Percentiles rank a stretch among this genome's conserved stretches.
These are phyloP conservation scores for Guaruba guarouba DNA, from an alignment of 2,113 vertebrate genomes.

Conservation along the genomic window DNA sequence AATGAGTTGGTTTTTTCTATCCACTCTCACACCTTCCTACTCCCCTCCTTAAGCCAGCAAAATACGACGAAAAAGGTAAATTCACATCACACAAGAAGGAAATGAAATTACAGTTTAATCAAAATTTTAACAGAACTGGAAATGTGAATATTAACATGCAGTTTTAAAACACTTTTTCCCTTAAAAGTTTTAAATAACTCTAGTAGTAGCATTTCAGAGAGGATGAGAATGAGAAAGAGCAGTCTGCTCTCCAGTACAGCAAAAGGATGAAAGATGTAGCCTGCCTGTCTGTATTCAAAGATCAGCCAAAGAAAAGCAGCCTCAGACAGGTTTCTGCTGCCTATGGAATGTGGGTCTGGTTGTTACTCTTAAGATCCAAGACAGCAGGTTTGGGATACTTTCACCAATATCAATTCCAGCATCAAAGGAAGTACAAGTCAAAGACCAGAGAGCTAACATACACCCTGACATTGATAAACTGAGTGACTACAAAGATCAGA, in stretches of 20 bases:
- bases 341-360: neutral
- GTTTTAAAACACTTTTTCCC: neutral
- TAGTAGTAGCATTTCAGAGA: neutral
- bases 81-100: neutral
- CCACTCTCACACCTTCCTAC: neutral
- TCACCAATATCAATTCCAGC: neutral
- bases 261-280: neutral
- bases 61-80: neutral
- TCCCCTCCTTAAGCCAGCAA: neutral
- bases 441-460: neutral
- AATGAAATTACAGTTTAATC: neutral
- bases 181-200: neutral
- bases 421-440: neutral
- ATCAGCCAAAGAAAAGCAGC: neutral
- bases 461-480: neutral
- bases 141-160: neutral
- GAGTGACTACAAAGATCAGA: neutral
- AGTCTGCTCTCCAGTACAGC: neutral
- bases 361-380: neutral
- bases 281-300: neutral
- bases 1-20: neutral
- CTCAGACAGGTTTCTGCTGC: neutral
- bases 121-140: neutral
- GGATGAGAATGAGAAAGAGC: neutral
- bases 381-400: neutral